Evolutionary conservation across 2,888 invertebrate species (phyloP), one percentile per base, ranked within the genome.

Genomic region (Drosophila pegasa): DNA sequence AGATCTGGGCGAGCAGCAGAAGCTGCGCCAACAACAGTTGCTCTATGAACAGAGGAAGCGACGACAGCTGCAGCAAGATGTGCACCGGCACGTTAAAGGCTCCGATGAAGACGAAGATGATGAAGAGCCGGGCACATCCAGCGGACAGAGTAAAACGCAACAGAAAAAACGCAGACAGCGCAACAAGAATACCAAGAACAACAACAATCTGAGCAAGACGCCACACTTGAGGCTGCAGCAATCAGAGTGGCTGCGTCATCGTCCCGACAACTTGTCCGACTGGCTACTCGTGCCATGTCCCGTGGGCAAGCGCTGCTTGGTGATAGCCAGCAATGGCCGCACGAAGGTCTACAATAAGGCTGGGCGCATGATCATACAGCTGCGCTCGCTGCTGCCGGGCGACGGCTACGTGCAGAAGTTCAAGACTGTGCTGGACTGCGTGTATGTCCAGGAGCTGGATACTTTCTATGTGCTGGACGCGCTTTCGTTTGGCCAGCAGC

Each of bases 221-320:
- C 54, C 51, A 25, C 56, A 61, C 16, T 71, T 78, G 16, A 93
- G 94, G 77, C 92, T 98, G 8, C 98, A 98, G 96, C 90, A 96
- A 64, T 98, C 98, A 0, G 99, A 99, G 92, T 99, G 98, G 98
- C 93, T 99, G 90, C 93, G 96, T 1, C 97, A 98, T 78, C 94
- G 96, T 60, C 99, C 99, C 0, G 93, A 93, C 27, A 95, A 97
- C 90, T 94, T 97, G 55, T 93, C 94, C 6, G 94, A 95, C 51
- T 97, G 97, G 97, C 91, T 94, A 22, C 93, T 96, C 55, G 94
- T 95, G 50, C 94, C 97, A 0, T 97, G 97, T 90, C 99, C 99
- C 0, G 94, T 95, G 86, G 99, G 98, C 22, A 94, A 94, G 64
- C 94, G 99, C 59, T 94, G 95, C 82, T 93, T 99, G n/a, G 93